Base-by-base conservation (phyloP, 1,140 invertebrate species). In the Colletes latitarsis region DNA sequence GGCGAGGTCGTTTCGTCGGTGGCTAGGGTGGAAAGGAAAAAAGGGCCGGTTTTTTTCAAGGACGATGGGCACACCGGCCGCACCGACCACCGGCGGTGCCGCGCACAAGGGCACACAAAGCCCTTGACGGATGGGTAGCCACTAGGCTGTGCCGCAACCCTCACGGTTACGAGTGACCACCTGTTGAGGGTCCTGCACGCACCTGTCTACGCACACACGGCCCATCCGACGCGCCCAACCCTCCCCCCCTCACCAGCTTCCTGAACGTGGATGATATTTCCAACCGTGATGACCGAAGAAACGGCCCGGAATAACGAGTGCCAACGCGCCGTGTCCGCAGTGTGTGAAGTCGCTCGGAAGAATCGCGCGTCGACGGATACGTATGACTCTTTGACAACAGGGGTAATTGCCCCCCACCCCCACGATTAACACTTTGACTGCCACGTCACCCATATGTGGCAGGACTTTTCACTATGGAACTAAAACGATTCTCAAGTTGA, bases 111-210 rank as follows among this genome's bases (percentile, higher is more conserved):
- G 90, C 86, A 92, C 91, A 91, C 92, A 91, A 92, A 92, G 90
- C 91, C 86, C 91, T 92, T 93, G 92, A 93, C 92, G 90, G 92
- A 92, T 92, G 89, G 90, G 83, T 90, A 90, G 91, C 91, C 90
- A 91, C 89, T 83, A 88, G 89, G 86, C 89, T 91, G 88, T 81
- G 89, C 88, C 89, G 82, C 84, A 88, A 87, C 79, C 85, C 88
- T 89, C 86, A 67, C 74, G 74, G 72, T 83, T 86, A 85, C 89
- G 89, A 93, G 90, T 93, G 92, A 93, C 92, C 92, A 93, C 92
- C 92, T 93, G 92, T 93, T 93, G 92, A 92, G 84, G 85, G 68
- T 82, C 76, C 77, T 86, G 85, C 84, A 91, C 91, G 90, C 92
- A 92, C 92, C 91, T 93, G 91, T 90, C 85, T 88, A 88, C 88